Percentiles rank a stretch among this genome's conserved stretches.
Evolutionary conservation across 2,797 vertebrate genomes (phyloP).

Genomic region (Diplodus sargus): DNA sequence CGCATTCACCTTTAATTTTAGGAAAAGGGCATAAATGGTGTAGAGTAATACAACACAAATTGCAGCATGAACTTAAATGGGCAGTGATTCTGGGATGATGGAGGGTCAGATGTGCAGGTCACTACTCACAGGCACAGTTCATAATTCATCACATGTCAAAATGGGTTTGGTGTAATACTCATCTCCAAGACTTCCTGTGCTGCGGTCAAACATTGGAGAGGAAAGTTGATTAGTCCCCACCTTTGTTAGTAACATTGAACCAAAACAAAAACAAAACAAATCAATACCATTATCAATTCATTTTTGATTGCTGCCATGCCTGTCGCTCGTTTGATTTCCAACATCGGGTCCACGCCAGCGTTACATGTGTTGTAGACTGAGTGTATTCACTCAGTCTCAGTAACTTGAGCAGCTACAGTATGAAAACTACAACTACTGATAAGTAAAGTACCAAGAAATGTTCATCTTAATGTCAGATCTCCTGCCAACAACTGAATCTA

Average conservation of each 20-base stretch:
- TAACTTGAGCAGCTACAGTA: conserved; percentile 44
- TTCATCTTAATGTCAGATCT: conserved; percentile 49
- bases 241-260: conserved; percentile 20
- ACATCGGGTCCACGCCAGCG: conserved; percentile 35
- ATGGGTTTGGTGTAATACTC: conserved; percentile 19
- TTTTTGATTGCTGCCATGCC: conserved; percentile 39
- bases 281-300: conserved; percentile 11
- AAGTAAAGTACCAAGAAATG: conserved; percentile 64
- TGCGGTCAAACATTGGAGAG: conserved; percentile 44
- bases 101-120: conserved; percentile 43
- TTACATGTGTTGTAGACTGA: conserved; percentile 33
- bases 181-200: conserved; percentile 32
- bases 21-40: conserved; percentile 58
- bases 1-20: conserved; percentile 50
- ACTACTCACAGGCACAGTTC: conserved; percentile 26
- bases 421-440: conserved; percentile 60
- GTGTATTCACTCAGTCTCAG: conserved; percentile 28
- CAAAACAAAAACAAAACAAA: conserved; percentile 27
- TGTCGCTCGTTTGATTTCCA: conserved; percentile 26
- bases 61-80: conserved; percentile 41
- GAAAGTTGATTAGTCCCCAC: conserved; percentile 22
- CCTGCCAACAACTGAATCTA: conserved; percentile 48
- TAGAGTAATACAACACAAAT: conserved; percentile 57
- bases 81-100: conserved; percentile 31
- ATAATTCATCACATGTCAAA: conserved; percentile 31